Percentiles rank a stretch among this genome's conserved stretches.
Evolutionary conservation across 2,113 vertebrate species (phyloP).

Genomic region (Meriones unguiculatus): DNA sequence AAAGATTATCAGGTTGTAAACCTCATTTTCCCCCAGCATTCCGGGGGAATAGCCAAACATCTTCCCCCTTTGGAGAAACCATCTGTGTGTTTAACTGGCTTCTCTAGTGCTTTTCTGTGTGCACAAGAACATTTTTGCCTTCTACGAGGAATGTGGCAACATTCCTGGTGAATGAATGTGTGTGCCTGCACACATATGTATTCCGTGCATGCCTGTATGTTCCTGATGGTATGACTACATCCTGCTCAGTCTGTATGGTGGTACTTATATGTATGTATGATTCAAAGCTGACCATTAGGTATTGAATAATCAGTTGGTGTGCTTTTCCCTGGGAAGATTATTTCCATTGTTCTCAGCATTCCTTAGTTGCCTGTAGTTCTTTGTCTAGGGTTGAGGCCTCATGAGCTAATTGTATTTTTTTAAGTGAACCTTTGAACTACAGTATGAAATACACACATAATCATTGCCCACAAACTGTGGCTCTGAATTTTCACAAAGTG

Average conservation of each 20-base stretch:
- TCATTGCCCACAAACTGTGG: not conserved
- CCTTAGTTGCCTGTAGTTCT: not conserved
- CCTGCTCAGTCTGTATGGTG: not conserved
- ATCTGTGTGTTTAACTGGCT: not conserved
- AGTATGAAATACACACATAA: not conserved
- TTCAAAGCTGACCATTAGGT: not conserved
- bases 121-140: not conserved
- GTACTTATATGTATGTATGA: not conserved
- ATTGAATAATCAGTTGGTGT: not conserved
- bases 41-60: not conserved
- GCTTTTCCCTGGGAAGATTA: not conserved
- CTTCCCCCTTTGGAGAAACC: not conserved
- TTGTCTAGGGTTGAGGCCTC: not conserved
- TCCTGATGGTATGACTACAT: not conserved
- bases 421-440: not conserved
- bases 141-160: not conserved
- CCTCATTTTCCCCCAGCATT: not conserved
- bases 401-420: not conserved
- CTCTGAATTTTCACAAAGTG: not conserved
- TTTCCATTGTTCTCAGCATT: not conserved
- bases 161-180: not conserved
- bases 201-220: not conserved
- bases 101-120: not conserved
- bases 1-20: not conserved
- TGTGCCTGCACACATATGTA: not conserved